Evolutionary conservation across 1,140 invertebrate species (phyloP).

Genomic region (Sycobia sp.): DNA sequence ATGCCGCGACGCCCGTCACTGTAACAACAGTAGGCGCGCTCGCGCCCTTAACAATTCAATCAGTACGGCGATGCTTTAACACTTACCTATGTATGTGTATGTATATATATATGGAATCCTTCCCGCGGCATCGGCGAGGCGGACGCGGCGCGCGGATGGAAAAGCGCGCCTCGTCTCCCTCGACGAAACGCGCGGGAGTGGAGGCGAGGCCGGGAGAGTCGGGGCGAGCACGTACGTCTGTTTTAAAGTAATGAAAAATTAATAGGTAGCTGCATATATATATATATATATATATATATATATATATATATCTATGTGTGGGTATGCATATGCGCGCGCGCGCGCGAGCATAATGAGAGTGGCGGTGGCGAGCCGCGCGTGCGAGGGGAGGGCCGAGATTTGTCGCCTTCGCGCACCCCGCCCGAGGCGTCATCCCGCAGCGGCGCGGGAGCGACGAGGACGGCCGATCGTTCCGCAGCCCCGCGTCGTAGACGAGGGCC

Average conservation of each 20-base stretch:
- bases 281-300: no score
- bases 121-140: not conserved
- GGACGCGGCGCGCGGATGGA: not conserved
- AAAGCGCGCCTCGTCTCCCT: not conserved
- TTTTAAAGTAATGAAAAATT: constrained; percentile 48
- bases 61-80: no score
- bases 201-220: not conserved
- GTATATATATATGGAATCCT: no score
- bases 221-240: not conserved
- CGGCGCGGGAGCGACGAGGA: not conserved
- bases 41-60: no score
- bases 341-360: constrained; percentile 48
- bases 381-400: constrained; percentile 25
- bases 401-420: constrained; percentile 23
- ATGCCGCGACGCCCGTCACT: no score
- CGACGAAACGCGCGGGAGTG: not conserved
- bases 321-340: constrained; percentile 40
- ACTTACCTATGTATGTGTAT: no score
- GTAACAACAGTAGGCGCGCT: no score
- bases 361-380: constrained; percentile 36
- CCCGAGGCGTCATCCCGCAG: not conserved
- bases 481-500: constrained; percentile 42
- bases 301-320: no score
- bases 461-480: constrained; percentile 18
- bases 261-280: no score